Evolutionary conservation across 2,113 vertebrate species (phyloP), one percentile per base, ranked within the genome.

Genomic region (Papio anubis): DNA sequence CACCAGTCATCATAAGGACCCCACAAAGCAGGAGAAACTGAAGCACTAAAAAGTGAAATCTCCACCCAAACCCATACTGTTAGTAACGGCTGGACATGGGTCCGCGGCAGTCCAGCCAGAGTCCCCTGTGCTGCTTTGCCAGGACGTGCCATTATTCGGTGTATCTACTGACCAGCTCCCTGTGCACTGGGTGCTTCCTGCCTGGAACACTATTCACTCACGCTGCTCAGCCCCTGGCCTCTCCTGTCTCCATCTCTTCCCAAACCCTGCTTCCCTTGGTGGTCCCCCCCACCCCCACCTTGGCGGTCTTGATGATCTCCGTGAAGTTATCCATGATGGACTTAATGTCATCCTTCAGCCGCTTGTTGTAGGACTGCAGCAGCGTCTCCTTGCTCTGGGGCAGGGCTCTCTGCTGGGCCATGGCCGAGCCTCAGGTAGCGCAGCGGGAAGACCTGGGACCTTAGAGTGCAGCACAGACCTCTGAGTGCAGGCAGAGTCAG

Each of bases 261-360:
- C 7, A 43, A 16, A 3, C 30, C 48, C 80, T 0, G 38, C 14
- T 20, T 30, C 23, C 4, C n/a, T 50, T n/a, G 12, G 35, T 48
- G 83, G 38, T 21, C 16, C 9, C 3, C 5, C 17, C 12, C 14
- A 1, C 2, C 12, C 98, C 30, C 64, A 99, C 99, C 99, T 99
- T 99, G 7, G 99, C 99, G 0, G 99, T 99, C 97, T 99, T 99
- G 90, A 99, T 99, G 59, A 99, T 99, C 88, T 99, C 99, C 0
- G 99, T 99, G 97, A 99, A 99, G 98, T 99, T 99, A 93, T 99
- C 99, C 98, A 99, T 98, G 97, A 99, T 99, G 72, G 99, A 99
- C 64, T 99, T 99, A 97, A 99, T 98, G 14, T 99, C 99, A n/a
- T 99, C 99, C 93, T 99, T 99, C 43, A 99, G 99, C 43, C 99